Base-by-base conservation (phyloP, 2,113 vertebrate genomes). In the Indicator maculatus region DNA sequence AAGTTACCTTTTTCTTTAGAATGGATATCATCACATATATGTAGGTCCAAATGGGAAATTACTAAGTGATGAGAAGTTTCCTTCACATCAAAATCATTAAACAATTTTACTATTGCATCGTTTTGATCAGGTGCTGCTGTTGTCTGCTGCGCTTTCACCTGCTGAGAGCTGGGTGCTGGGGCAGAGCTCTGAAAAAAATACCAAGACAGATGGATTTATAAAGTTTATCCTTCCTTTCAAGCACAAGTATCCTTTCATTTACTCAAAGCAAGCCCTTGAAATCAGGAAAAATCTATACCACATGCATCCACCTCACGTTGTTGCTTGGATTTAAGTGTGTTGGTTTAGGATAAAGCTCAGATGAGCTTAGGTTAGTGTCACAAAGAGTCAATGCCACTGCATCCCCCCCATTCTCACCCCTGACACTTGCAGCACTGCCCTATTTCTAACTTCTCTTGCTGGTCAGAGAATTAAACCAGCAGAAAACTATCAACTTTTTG, bases 11-110 rank as follows among this genome's bases (percentile, higher is more conserved):
- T 99, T 96, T 99, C 99, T 96, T 98, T 98, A 67, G 98, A 97
- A 74, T 99, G 98, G 97, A 99, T 99, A 97, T 99, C 99, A 86
- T 99, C 99, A 84, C 99, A 99, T 96, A 99, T 99, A 97, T 99
- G 99, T 89, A 99, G 97, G 96, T 99, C 99, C 52, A 99, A 98
- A 95, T 99, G 99, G 73, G 98, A 99, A 97, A 99, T 99, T 91
- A 99, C 98, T 91, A 99, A 98, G 95, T 99, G 99, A 97, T 99
- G 98, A 15, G 99, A 99, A 11, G 99, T 99, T 97, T 99, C 99
- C 12, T 98, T 99, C 47, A 99, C 99, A 93, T 99, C 99, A 84
- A 98, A 98, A 84, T 98, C 97, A 93, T 76, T 98, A 94, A 99
- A 99, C 24, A 99, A 96, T 90, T 98, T 99, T 73, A 98, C 98